Evolutionary conservation across 2,797 vertebrate species (phyloP).

Genomic region (Okamejei kenojei): DNA sequence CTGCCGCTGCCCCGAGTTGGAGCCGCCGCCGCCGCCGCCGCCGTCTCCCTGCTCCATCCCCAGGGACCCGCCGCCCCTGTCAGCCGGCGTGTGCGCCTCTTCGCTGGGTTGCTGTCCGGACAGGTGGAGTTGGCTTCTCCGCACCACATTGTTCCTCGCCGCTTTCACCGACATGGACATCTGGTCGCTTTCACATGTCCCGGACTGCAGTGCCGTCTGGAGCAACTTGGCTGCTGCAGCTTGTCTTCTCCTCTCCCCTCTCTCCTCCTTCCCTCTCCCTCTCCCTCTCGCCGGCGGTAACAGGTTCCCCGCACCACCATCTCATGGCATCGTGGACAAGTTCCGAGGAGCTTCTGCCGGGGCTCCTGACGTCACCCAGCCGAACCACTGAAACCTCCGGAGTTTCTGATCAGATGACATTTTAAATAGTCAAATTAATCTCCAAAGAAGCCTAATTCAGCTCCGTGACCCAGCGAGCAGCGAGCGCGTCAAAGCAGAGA

Average conservation of each 20-base stretch:
- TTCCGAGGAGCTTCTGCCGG: not conserved
- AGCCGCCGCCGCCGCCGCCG: not conserved
- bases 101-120: not conserved
- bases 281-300: not conserved
- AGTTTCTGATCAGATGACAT: constrained; percentile 13
- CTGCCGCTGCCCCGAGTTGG: not conserved
- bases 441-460: not conserved
- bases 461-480: not conserved
- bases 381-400: not conserved
- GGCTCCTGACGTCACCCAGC: not conserved
- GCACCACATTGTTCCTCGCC: not conserved
- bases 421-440: not conserved
- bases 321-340: not conserved
- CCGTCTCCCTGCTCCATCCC: not conserved
- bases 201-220: not conserved
- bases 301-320: not conserved
- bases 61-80: not conserved
- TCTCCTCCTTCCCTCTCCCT: not conserved
- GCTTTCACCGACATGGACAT: not conserved
- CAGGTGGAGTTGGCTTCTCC: not conserved
- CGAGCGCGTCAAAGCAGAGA: not conserved
- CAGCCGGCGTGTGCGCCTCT: not conserved
- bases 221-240: not conserved
- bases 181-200: not conserved
- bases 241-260: no score